A percentile compares a stretch with the other conserved stretches of the same genome.
phyloP scores from a whole-genome alignment of 1,140 invertebrate species.

The Caenorhabditis brenneri region DNA sequence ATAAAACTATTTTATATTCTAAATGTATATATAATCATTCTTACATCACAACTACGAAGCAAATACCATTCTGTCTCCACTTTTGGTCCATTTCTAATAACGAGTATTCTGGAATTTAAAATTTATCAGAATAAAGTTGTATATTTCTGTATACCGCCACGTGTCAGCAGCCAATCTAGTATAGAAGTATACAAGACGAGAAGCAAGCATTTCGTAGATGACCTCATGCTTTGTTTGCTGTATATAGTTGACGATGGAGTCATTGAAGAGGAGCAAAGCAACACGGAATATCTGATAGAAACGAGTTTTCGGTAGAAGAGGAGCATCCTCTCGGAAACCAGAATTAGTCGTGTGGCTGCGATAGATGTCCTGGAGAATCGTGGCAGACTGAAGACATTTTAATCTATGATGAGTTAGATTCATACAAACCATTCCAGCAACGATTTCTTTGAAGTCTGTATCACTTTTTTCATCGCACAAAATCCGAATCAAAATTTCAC shows the following conservation, averaged over 20 bases:
- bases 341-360: neutral
- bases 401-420: neutral
- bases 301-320: neutral
- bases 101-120: neutral
- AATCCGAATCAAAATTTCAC: neutral
- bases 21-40: no score
- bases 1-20: no score
- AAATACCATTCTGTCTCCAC: neutral
- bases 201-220: neutral
- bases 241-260: neutral
- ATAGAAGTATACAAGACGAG: neutral
- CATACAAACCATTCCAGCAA: neutral
- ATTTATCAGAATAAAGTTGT: neutral
- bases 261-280: neutral
- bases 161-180: neutral
- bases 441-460: neutral
- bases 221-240: neutral
- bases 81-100: neutral
- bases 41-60: neutral
- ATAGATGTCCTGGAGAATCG: neutral
- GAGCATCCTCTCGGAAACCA: neutral
- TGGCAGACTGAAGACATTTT: neutral
- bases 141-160: neutral
- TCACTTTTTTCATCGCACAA: neutral
- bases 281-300: neutral